phyloP scores from a whole-genome alignment of 2,888 invertebrate genomes.

The Tachina grossa region DNA sequence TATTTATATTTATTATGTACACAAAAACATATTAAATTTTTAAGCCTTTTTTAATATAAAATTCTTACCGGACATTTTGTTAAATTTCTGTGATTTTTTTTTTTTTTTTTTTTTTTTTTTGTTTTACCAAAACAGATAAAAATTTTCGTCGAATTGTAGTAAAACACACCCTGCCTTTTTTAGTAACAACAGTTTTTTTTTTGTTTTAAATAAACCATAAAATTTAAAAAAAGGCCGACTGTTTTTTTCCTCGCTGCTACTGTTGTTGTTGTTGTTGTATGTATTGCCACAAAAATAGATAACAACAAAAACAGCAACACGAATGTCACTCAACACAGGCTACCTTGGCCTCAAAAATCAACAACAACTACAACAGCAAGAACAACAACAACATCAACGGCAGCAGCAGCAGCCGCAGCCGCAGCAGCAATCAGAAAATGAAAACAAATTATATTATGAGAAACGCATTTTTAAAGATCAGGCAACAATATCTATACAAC shows the following conservation, averaged over 20 bases:
- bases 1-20: not conserved
- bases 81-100: not conserved
- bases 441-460: conserved; percentile 69
- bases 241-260: conserved; percentile 53
- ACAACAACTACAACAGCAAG: conserved; percentile 51
- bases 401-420: conserved; percentile 47
- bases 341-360: conserved; percentile 71
- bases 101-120: not conserved
- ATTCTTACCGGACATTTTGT: conserved; percentile 37
- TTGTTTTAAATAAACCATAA: conserved; percentile 56
- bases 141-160: conserved; percentile 39
- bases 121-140: conserved; percentile 42
- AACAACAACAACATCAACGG: conserved; percentile 18
- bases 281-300: conserved; percentile 71
- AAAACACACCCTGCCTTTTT: conserved; percentile 63
- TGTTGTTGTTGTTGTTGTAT: conserved; percentile 42
- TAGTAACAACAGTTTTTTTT: conserved; percentile 47
- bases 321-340: conserved; percentile 72
- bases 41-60: conserved; percentile 33
- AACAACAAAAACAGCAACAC: conserved; percentile 66
- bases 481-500: conserved; percentile 34
- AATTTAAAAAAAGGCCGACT: conserved; percentile 65
- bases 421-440: conserved; percentile 67
- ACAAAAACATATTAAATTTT: not conserved
- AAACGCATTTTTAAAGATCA: conserved; percentile 68